Base-by-base conservation (phyloP, 2,888 invertebrate species). In the Zygogramma bicolorata region DNA sequence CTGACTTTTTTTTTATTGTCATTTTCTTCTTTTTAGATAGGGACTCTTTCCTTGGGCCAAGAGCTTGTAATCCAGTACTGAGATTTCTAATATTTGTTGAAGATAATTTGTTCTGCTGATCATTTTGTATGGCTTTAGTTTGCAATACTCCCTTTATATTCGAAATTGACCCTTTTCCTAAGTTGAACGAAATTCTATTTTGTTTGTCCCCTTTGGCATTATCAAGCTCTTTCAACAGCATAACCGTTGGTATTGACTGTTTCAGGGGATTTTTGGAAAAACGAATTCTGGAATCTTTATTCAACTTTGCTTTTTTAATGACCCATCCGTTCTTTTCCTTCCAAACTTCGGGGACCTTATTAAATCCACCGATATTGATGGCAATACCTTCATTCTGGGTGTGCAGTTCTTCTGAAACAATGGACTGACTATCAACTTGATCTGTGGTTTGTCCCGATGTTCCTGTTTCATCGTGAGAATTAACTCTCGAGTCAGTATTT, bases 401-500 rank as follows among this genome's bases (percentile, higher is more conserved):
- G 13, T 15, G 53, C n/a, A 25, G 53, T 25, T 53, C 53, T 13
- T 15, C n/a, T n/a, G n/a, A n/a, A 3, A 13, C 3, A 8, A 22
- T 13, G 5, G 53, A 53, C 4, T 25, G 13, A 6, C n/a, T 25
- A n/a, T 22, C 42, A 3, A 1, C 15, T 42, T n/a, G 40, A 22
- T 13, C 22, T 22, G 10, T 61, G 13, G 3, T 25, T n/a, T 25
- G 25, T 6, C 18, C 8, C 2, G 5, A 25, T 25, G 40, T 25
- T 3, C 27, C 42, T 10, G 25, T n/a, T 42, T 42, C 42, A 22
- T 42, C 42, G 42, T 25, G 42, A 10, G 27, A 13, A 13, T 29
- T 60, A 6, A 58, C 13, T 22, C 42, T 65, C 0, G 71, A 68
- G 13, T 72, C 71, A 8, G 73, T 73, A 31, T 70, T 73, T 46